phyloP scores from a whole-genome alignment of 2,113 vertebrate species.

The Eulemur rufifrons region DNA sequence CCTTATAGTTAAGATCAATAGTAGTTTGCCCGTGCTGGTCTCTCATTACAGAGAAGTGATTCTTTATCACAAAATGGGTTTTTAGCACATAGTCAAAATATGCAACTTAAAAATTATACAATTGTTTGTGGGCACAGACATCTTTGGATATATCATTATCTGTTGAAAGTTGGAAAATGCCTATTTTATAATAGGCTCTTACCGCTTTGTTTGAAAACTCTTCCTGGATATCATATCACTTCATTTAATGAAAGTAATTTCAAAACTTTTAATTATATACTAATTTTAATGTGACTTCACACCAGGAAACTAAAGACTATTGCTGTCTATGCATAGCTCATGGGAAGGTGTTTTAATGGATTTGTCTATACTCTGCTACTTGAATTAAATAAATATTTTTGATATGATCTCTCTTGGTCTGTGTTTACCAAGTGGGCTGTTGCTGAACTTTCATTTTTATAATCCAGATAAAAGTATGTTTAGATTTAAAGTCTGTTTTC shows the following conservation, averaged over 20 bases:
- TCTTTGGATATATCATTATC: neutral
- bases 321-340: neutral
- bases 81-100: neutral
- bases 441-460: neutral
- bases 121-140: neutral
- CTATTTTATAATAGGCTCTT: neutral
- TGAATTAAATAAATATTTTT: conserved; percentile 30
- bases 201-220: neutral
- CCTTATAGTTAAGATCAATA: neutral
- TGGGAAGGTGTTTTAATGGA: neutral
- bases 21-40: neutral
- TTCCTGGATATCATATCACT: neutral
- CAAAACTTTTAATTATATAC: too few species aligned
- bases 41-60: neutral
- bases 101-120: neutral
- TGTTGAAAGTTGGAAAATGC: neutral
- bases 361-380: neutral
- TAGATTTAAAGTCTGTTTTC: conserved; percentile 40
- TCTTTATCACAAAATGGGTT: conserved; percentile 1
- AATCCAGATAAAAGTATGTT: conserved; percentile 37
- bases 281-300: conserved; percentile 16
- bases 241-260: conserved; percentile 42
- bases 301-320: neutral
- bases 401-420: neutral
- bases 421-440: conserved; percentile 41